phyloP scores from a whole-genome alignment of 2,113 vertebrate species.

The Leptobrachium leishanense region DNA sequence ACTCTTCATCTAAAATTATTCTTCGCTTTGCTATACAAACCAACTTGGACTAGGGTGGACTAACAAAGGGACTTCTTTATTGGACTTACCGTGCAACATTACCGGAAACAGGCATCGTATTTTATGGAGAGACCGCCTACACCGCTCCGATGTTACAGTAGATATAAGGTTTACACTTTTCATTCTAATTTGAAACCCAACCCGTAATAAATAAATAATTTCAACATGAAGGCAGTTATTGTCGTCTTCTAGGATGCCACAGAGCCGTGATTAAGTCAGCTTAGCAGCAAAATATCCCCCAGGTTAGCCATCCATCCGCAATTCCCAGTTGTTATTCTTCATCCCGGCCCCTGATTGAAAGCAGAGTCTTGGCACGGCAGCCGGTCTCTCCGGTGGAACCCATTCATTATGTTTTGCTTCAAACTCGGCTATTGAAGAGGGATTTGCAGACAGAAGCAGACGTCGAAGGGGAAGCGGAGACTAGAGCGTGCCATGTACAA shows the following conservation, averaged over 20 bases:
- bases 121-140: too few relatives aligned
- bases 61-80: too few relatives aligned
- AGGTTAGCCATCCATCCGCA: conserved; percentile 8
- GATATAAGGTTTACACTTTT: too few relatives aligned
- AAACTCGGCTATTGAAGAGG: not conserved
- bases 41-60: too few relatives aligned
- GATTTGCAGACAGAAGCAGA: not conserved
- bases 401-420: conserved; percentile 1
- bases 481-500: not conserved
- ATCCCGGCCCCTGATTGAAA: not conserved
- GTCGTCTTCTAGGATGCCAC: not conserved
- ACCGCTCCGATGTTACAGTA: too few relatives aligned
- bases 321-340: conserved; percentile 13
- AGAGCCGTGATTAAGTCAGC: not conserved
- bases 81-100: too few relatives aligned
- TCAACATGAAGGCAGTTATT: not conserved
- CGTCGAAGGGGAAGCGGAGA: not conserved
- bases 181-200: too few relatives aligned
- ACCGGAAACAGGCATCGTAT: too few relatives aligned
- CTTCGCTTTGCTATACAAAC: too few relatives aligned
- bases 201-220: not conserved
- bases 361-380: not conserved
- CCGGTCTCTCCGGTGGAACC: not conserved
- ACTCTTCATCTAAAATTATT: too few relatives aligned
- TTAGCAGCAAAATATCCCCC: conserved; percentile 8